phyloP scores from a whole-genome alignment of 1,140 invertebrate species.

The Portunus trituberculatus region DNA sequence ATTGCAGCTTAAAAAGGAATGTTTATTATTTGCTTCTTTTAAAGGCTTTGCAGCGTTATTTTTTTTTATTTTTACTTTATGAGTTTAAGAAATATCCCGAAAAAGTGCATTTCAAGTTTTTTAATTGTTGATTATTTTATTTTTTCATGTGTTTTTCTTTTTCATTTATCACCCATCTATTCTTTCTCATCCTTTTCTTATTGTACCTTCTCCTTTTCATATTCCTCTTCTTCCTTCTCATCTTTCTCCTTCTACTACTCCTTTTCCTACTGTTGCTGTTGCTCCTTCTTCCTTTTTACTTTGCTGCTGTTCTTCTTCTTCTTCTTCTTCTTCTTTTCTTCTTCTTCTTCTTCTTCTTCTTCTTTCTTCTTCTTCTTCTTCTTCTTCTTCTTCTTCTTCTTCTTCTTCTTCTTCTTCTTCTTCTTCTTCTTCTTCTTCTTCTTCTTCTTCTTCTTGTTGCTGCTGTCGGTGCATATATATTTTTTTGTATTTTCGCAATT shows the following conservation, averaged over 20 bases:
- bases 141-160: too few species aligned
- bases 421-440: background rate
- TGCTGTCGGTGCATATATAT: too few species aligned
- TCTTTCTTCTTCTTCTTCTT: background rate
- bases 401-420: background rate
- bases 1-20: too few species aligned
- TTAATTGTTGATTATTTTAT: too few species aligned
- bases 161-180: background rate
- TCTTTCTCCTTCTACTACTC: too few species aligned
- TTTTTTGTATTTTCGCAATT: too few species aligned
- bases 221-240: background rate
- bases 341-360: constrained; percentile 5
- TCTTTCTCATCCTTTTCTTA: background rate
- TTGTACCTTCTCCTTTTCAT: background rate
- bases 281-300: background rate
- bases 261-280: background rate
- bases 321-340: background rate
- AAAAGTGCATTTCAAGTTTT: too few species aligned
- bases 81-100: too few species aligned
- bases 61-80: too few species aligned
- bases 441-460: background rate
- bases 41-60: too few species aligned
- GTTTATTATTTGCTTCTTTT: too few species aligned
- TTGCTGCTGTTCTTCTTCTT: background rate
- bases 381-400: background rate